These are phyloP conservation scores for Philotrypesis tridentata DNA, from an alignment of 1,140 invertebrate species.

Conservation along the genomic window DNA sequence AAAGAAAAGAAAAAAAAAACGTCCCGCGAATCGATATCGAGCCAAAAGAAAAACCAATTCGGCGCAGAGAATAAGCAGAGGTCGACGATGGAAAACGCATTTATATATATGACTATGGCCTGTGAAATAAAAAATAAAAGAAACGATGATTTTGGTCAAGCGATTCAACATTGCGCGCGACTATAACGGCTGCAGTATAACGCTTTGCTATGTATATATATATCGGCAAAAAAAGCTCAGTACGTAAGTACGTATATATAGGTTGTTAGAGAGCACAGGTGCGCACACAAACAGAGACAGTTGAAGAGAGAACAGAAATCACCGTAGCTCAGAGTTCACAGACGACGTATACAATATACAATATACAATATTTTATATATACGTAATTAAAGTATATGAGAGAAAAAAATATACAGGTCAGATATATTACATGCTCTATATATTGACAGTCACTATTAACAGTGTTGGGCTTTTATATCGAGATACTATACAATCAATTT, in stretches of 20 bases:
- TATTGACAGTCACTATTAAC: conserved; percentile 62
- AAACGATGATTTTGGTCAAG: background rate
- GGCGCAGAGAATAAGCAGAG: background rate
- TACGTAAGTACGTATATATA: too few relatives aligned
- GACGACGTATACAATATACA: conserved; percentile 21
- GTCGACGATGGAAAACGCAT: background rate
- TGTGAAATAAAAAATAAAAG: background rate
- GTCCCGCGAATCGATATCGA: background rate
- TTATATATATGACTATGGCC: too few relatives aligned
- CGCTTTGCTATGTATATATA: background rate
- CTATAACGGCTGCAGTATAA: background rate
- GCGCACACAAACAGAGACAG: background rate
- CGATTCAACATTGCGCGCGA: background rate
- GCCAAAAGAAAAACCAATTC: background rate
- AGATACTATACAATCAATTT: conserved; percentile 15
- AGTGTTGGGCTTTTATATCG: conserved; percentile 52
- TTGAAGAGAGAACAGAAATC: conserved; percentile 52
- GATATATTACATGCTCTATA: conserved; percentile 66
- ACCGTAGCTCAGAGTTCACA: conserved; percentile 49
- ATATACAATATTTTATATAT: conserved; percentile 42
- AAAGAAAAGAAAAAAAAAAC: too few relatives aligned
- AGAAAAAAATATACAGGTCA: conserved; percentile 48
- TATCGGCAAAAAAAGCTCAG: too few relatives aligned
- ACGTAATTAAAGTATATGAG: conserved; percentile 55
- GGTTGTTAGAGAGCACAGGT: too few relatives aligned